Evolutionary conservation across 2,797 vertebrate genomes (phyloP).

Genomic region (Sphenopsis melanotis): DNA sequence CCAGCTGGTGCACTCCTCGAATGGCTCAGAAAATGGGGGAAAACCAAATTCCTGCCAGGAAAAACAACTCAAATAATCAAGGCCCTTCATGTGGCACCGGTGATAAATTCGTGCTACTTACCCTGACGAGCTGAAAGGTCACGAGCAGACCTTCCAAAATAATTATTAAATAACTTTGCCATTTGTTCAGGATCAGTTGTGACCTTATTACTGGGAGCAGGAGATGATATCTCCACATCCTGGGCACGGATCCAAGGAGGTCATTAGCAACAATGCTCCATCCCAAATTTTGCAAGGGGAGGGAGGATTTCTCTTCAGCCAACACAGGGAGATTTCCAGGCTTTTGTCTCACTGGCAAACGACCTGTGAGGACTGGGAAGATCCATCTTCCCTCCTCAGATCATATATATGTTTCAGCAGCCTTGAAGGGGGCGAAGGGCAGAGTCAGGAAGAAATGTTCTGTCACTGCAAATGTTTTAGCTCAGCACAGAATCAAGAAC

Average conservation of each 20-base stretch:
- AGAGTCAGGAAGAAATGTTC: not conserved
- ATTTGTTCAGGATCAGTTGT: slow-evolving; percentile 78
- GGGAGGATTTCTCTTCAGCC: slow-evolving; percentile 60
- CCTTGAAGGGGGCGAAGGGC: slow-evolving; percentile 32
- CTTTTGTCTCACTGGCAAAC: slow-evolving; percentile 42
- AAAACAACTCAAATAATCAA: slow-evolving; percentile 53
- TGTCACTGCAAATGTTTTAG: not conserved
- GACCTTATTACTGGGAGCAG: slow-evolving; percentile 66
- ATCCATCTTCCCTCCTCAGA: not conserved
- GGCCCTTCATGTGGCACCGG: not conserved
- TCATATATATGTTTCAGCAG: not conserved
- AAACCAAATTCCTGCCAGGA: slow-evolving; percentile 24
- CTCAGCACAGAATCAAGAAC: slow-evolving; percentile 18
- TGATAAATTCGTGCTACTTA: slow-evolving; percentile 68
- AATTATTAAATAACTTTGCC: slow-evolving; percentile 74
- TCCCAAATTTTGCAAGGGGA: slow-evolving; percentile 63
- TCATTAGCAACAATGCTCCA: slow-evolving; percentile 66
- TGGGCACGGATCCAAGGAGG: slow-evolving; percentile 69
- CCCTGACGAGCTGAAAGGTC: slow-evolving; percentile 70
- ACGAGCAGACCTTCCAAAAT: slow-evolving; percentile 61
- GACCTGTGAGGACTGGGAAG: not conserved
- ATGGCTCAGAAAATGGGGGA: not conserved
- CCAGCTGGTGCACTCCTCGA: not conserved
- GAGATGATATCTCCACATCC: slow-evolving; percentile 68
- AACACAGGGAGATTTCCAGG: slow-evolving; percentile 27